Conservation (phyloP, 1,140 invertebrate genomes). For the Anthonomus grandis region DNA sequence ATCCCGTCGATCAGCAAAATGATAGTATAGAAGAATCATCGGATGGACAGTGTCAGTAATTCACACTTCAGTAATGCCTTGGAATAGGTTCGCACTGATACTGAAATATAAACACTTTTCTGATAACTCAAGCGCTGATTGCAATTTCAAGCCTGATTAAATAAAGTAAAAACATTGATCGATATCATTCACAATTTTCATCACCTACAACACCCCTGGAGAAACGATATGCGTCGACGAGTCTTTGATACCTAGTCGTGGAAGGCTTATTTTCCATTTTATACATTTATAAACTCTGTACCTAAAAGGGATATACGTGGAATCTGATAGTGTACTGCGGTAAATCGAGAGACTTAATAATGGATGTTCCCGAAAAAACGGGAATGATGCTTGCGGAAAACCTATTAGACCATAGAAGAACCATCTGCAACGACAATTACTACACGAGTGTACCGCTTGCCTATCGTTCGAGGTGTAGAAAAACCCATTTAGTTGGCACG, state of each 20-base stretch:
- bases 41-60: too few species aligned
- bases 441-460: background rate
- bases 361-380: background rate
- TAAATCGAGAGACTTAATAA: background rate
- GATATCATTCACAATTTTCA: too few species aligned
- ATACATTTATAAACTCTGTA: too few species aligned
- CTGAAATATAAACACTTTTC: background rate
- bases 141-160: too few species aligned
- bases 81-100: background rate
- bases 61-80: too few species aligned
- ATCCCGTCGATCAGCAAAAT: background rate
- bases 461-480: background rate
- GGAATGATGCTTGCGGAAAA: background rate
- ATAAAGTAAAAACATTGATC: background rate
- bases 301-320: background rate
- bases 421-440: too few species aligned
- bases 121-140: background rate
- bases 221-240: background rate
- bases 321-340: background rate
- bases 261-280: too few species aligned
- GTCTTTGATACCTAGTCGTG: too few species aligned
- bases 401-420: background rate
- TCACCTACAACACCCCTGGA: background rate
- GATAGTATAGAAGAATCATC: conserved; percentile 6
- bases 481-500: background rate